Percentiles rank a stretch among this genome's conserved stretches.
Evolutionary conservation across 2,888 invertebrate genomes (phyloP).

Genomic region (Tenthredo distinguenda): DNA sequence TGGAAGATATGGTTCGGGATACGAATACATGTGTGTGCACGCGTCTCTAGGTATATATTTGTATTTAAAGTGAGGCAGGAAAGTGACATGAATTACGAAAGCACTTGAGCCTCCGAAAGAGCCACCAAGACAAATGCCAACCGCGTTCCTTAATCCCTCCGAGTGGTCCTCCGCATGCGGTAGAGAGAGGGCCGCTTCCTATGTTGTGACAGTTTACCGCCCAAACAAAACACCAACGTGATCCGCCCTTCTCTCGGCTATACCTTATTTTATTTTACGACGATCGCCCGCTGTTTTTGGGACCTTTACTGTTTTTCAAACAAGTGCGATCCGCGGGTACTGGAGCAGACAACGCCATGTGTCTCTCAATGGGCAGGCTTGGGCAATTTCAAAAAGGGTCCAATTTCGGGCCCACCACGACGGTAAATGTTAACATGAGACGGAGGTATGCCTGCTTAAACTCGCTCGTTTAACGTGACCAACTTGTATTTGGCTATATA

Average conservation of each 20-base stretch:
- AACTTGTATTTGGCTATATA: not conserved
- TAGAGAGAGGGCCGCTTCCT: constrained; percentile 15
- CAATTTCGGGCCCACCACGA: constrained; percentile 46
- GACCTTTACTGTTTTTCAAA: constrained; percentile 60
- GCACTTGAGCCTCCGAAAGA: constrained; percentile 43
- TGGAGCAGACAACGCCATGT: constrained; percentile 29
- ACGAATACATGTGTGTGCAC: not conserved
- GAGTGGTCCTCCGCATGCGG: constrained; percentile 37
- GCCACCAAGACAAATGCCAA: constrained; percentile 46
- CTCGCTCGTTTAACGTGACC: not conserved
- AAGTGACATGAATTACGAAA: constrained; percentile 41
- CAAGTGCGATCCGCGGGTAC: constrained; percentile 56
- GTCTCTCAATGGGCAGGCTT: constrained; percentile 34
- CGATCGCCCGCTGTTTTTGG: constrained; percentile 59
- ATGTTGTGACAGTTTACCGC: constrained; percentile 75
- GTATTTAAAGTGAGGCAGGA: not conserved
- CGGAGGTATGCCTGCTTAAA: not conserved
- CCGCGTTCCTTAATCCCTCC: constrained; percentile 37
- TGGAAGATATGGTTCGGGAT: not conserved
- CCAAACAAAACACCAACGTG: constrained; percentile 68
- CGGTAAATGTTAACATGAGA: constrained; percentile 13
- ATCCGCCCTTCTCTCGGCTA: constrained; percentile 50
- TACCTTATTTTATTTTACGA: constrained; percentile 52
- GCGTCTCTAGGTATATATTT: not conserved
- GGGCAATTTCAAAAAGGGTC: constrained; percentile 40